Evolutionary conservation across 2,113 vertebrate species (phyloP), one percentile per base, ranked within the genome.

Genomic region (Origma solitaria): DNA sequence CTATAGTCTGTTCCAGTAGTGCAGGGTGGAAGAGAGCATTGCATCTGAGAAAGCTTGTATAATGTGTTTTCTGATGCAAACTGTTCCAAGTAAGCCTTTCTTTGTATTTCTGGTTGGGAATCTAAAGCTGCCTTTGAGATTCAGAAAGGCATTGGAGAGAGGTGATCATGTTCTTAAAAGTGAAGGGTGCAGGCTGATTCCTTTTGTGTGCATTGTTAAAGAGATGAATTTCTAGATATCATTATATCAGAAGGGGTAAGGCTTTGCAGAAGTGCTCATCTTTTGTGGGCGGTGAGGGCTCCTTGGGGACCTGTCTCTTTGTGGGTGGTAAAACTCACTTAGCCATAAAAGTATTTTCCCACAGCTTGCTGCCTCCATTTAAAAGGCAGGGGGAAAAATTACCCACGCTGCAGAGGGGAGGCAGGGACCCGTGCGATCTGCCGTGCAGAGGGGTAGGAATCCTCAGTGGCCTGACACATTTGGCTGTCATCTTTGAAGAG

Each of bases 301-400:
- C 96, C 96, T 94, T 94, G 88, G 96, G 97, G 96, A 97, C 97
- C 92, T 97, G 82, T 95, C 87, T 97, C 95, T 97, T 88, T 96
- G 98, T 98, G 96, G 97, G 98, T 93, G 96, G 96, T 95, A 87
- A 97, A 97, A 96, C 95, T 98, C 94, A 96, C 95, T 97, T 97
- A 97, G 91, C 97, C 94, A 53, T 94, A 95, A 69, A 88, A 97
- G 95, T 97, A 96, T 94, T 98, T 97, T 97, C 96, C 96, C 96
- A 96, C 88, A 94, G 68, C 44, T 90, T 91, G 51, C 81, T 95
- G 77, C 79, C 73, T 86, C 24, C 71, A 92, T 95, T 82, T 66
- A 58, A 86, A 91, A 64, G 31, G 33, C n/a, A 22, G 45, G 45
- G 45, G 45, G 11, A 12, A 11, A 49, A 93, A 64, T 95, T 94